phyloP scores from a whole-genome alignment of 2,888 invertebrate genomes.

The Xanthia togata region DNA sequence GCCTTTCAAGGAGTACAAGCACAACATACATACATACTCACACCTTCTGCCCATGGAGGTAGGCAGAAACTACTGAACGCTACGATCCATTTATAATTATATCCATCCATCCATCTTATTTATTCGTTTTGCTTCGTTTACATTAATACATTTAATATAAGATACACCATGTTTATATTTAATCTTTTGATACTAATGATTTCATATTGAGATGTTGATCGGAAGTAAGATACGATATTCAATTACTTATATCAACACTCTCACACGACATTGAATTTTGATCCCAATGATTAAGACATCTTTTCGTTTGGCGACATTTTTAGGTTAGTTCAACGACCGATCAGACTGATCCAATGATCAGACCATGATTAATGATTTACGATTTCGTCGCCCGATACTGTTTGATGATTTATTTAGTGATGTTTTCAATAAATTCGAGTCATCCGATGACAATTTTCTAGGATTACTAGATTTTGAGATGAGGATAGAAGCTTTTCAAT shows the following conservation, averaged over 20 bases:
- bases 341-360: constrained; percentile 1
- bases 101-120: no score
- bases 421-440: constrained; percentile 1
- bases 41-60: no score
- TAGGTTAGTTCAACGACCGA: constrained; percentile 56
- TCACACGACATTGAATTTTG: constrained; percentile 14
- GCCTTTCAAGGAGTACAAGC: not conserved
- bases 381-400: constrained; percentile 13
- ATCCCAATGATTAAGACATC: not conserved
- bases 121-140: no score
- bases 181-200: constrained; percentile 13
- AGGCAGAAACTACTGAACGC: no score
- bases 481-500: no score
- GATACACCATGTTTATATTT: not conserved
- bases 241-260: not conserved
- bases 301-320: constrained; percentile 25
- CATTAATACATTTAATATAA: no score
- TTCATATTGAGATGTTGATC: constrained; percentile 22
- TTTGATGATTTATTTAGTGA: constrained; percentile 13
- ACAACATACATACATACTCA: no score
- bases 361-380: constrained; percentile 41
- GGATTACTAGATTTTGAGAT: not conserved
- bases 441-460: not conserved
- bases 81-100: no score
- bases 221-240: constrained; percentile 28